Conservation (phyloP, 1,140 invertebrate species). For the Drosophila nannoptera region DNA sequence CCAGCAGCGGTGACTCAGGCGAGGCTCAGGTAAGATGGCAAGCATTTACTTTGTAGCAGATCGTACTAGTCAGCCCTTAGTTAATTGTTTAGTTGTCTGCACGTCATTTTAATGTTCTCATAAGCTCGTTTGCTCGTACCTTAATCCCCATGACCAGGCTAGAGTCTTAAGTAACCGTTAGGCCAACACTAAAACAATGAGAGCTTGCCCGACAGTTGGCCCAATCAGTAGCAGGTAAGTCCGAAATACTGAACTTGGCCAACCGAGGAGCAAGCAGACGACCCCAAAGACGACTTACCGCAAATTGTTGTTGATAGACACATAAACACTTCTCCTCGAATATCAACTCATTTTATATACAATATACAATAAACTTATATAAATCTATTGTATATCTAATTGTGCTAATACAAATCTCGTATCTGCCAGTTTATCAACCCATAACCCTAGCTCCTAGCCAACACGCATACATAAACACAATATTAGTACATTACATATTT, state of each 20-base stretch:
- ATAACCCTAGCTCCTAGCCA: constrained; percentile 67
- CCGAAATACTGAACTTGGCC: neutral
- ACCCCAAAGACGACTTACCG: constrained; percentile 24
- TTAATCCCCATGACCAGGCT: constrained; percentile 52
- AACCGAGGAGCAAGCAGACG: constrained; percentile 35
- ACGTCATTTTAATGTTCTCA: constrained; percentile 70
- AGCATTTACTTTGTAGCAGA: constrained; percentile 18
- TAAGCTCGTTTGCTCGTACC: constrained; percentile 53
- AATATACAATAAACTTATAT: constrained; percentile 21
- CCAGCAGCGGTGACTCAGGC: constrained; percentile 59
- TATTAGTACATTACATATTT: constrained; percentile 11
- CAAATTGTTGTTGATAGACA: constrained; percentile 75
- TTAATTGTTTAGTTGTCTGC: constrained; percentile 55
- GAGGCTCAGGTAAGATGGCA: constrained; percentile 65
- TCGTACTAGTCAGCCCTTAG: constrained; percentile 15
- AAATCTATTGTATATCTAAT: constrained; percentile 58
- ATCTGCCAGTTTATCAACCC: constrained; percentile 59
- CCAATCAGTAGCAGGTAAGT: constrained; percentile 31
- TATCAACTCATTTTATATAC: constrained; percentile 14
- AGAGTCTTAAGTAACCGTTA: constrained; percentile 44
- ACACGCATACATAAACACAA: constrained; percentile 25
- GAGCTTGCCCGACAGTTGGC: constrained; percentile 35
- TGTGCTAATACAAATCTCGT: constrained; percentile 66
- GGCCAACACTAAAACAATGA: constrained; percentile 19
- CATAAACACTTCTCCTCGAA: constrained; percentile 29